Evolutionary conservation across 2,113 vertebrate species (phyloP), one percentile per base, ranked within the genome.

Genomic region (Lutjanus erythropterus): DNA sequence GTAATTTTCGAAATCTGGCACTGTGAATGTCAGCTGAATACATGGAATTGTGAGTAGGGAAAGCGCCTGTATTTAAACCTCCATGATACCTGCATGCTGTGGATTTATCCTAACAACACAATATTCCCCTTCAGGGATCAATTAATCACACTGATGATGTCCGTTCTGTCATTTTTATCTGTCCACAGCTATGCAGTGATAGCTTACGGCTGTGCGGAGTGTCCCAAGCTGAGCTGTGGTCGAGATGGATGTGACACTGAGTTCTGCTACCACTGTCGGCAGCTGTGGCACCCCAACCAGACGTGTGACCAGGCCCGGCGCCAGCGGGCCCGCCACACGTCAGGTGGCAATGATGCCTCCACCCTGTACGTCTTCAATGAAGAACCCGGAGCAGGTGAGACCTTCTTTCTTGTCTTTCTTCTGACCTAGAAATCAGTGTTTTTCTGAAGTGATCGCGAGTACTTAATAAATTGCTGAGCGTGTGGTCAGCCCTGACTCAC

Each of bases 191-290:
- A 95, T 0, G 96, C 96, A 10, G 96, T 97, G 80, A 96, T 97
- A 1, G 96, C 96, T 31, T 95, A 95, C 0, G 96, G 96, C 81
- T 97, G 96, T 75, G 96, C 96, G 0, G 95, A 96, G 49, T 97
- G 96, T 78, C 96, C 96, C 25, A 95, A 96, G 83, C 94, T 97
- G 79, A 95, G 93, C 83, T 97, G 96, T 0, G 95, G 93, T 1
- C 95, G 95, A 0, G 95, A 96, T 46, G 96, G 95, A 61, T 97
- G 96, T 0, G 92, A 95, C 67, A 96, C 96, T 0, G 96, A 97
- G 93, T 97, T 97, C 93, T 97, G 96, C 89, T 97, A 96, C 93
- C 96, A 96, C 94, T 97, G 96, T 83, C 94, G 95, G 39, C 96
- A 97, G 94, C 94, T 95, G 75, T 97, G 96, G 96, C 96, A 97